Evolutionary conservation across 1,140 invertebrate genomes (phyloP), one percentile per base, ranked within the genome.

Genomic region (Oryctes rhinoceros): DNA sequence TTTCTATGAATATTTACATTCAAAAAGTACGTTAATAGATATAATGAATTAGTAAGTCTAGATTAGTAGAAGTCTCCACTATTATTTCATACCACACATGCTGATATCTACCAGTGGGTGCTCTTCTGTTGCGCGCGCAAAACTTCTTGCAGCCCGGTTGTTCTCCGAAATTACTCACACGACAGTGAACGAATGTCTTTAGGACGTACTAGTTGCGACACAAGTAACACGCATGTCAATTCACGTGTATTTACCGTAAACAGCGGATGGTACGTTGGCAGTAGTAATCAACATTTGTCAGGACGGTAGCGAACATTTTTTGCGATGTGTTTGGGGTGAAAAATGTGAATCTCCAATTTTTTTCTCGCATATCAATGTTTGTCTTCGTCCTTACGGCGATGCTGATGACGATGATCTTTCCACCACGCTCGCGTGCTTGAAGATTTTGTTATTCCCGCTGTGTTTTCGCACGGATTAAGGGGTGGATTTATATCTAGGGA

Each of bases 121-220:
- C 75, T 76, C 75, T 76, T 76, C 75, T 44, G 47, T 44, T 76
- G 75, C 75, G 75, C 75, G 75, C 75, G 75, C 75, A 76, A 76
- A 49, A 76, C 37, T 76, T 76, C 75, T 76, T 76, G 75, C 47
- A 44, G 47, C 18, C 37, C 18, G 75, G 75, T 76, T 37, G 37
- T 74, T 47, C 75, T 44, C 75, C 20, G 37, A n/a, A 76, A 49
- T 47, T 15, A 49, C 18, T 76, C 75, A 48, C 75, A 48, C 35
- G 5, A 76, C 75, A 76, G 75, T 76, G 37, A 76, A 76, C 75
- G 75, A 44, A 76, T 76, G 75, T 76, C 75, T 76, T 76, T 37
- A 71, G 65, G 24, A 71, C 65, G 65, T 37, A 24, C 20, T 35
- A 71, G 65, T 71, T 71, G 65, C 65, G 65, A 24, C 24, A 71